Base-by-base conservation (phyloP, 2,888 invertebrate genomes). In the Andrena trimmerana region DNA sequence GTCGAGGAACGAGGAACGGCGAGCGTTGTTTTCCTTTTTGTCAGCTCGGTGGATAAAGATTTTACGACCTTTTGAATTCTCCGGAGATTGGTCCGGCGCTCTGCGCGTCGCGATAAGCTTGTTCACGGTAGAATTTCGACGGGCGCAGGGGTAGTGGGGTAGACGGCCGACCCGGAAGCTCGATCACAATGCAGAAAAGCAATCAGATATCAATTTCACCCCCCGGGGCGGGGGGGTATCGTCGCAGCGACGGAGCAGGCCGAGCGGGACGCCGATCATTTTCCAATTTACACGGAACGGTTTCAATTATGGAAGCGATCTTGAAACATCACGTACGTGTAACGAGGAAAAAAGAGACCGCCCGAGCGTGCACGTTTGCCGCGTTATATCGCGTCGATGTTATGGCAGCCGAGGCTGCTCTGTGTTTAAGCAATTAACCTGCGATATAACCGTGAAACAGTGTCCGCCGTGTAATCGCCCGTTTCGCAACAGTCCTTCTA, bases 151-250 rank as follows among this genome's bases (percentile, higher is more conserved):
- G 24, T 31, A 42, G 27, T 24, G 33, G 27, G 27, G 8, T 27
- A 29, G 33, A 27, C 24, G 36, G 10, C n/a, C 74, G 66, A 74
- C 24, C 73, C n/a, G 59, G 42, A 60, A 63, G 59, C 50, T 52
- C 33, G 60, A 57, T 73, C 81, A n/a, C 69, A 54, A 60, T 66
- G 81, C 81, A 48, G 82, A 57, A 71, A 82, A 66, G 76, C 78
- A 78, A 83, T 82, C 83, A 73, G 73, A 82, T 66, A 77, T 77
- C 83, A 82, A 83, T 83, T 82, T 67, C 81, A 63, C 71, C 62
- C n/a, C 16, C 20, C 20, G 20, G 20, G 20, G 20, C 0, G 10
- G 65, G 71, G 50, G 57, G 42, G 20, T 50, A 74, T 68, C 59
- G 57, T 13, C 29, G 68, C 57, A 50, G 60, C 63, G 69, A 54